Conservation (phyloP, 1,140 invertebrate species). For the Drosophila sproati region DNA sequence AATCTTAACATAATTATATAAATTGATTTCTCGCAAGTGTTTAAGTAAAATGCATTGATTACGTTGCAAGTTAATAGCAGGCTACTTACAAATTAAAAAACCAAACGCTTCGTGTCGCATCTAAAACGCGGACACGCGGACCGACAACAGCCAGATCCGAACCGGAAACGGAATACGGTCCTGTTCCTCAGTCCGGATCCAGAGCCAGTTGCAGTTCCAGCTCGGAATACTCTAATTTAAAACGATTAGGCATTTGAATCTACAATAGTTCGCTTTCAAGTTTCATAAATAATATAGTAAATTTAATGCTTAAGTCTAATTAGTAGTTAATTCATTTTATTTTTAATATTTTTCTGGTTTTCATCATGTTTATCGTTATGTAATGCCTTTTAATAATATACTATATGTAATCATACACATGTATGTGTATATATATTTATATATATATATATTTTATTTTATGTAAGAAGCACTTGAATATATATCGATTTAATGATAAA, state of each 20-base stretch:
- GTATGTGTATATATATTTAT: conserved; percentile 57
- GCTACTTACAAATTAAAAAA: conserved; percentile 77
- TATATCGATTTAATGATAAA: conserved; percentile 84
- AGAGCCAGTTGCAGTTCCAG: neutral
- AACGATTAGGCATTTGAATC: conserved; percentile 56
- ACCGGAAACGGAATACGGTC: neutral
- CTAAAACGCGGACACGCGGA: conserved; percentile 11
- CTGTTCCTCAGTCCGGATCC: neutral
- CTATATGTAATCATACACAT: conserved; percentile 55
- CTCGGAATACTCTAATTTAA: conserved; percentile 32
- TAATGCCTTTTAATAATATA: conserved; percentile 70
- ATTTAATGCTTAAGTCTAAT: conserved; percentile 69
- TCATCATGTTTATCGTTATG: conserved; percentile 28
- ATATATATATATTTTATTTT: conserved; percentile 68
- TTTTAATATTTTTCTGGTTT: neutral
- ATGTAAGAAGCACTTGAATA: conserved; percentile 85
- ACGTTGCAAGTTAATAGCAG: conserved; percentile 70
- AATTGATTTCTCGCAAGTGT: conserved; percentile 68
- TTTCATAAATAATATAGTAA: conserved; percentile 64
- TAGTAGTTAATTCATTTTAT: conserved; percentile 52
- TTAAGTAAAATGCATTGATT: conserved; percentile 79
- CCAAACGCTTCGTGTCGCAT: conserved; percentile 53
- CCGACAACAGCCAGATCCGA: conserved; percentile 3
- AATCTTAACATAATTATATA: conserved; percentile 83
- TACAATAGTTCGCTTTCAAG: conserved; percentile 65